Evolutionary conservation across 37 sponge, comb jelly and placozoan genomes (phyloP).

Genomic region (Trichoplax adhaerens): DNA sequence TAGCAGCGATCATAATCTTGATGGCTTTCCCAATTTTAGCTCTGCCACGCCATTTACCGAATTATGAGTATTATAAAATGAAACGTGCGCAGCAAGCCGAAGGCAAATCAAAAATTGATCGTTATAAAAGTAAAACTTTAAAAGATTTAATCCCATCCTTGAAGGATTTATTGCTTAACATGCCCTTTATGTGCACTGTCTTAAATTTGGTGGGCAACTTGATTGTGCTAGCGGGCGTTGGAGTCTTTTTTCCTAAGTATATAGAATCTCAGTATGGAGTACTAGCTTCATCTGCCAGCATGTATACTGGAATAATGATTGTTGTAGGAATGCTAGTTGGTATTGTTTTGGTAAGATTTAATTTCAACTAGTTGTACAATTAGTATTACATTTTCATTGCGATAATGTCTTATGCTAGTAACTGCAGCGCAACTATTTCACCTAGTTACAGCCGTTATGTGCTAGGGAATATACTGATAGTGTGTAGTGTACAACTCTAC

Average conservation of each 20-base stretch:
- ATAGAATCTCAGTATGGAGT: constrained; percentile 42
- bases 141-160: constrained; percentile 27
- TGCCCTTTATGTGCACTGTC: constrained; percentile 27
- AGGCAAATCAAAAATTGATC: background rate
- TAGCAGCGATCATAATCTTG: constrained; percentile 17
- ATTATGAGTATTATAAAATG: constrained; percentile 12
- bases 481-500: too few relatives aligned
- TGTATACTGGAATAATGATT: too few relatives aligned
- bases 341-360: too few relatives aligned
- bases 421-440: too few relatives aligned
- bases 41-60: constrained; percentile 38
- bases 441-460: too few relatives aligned
- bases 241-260: constrained; percentile 52
- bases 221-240: constrained; percentile 28
- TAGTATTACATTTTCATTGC: too few relatives aligned
- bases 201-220: constrained; percentile 14
- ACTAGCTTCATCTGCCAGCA: constrained; percentile 6
- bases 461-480: too few relatives aligned
- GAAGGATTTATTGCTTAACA: constrained; percentile 12
- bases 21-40: constrained; percentile 44
- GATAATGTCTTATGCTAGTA: too few relatives aligned
- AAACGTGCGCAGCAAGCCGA: constrained; percentile 18
- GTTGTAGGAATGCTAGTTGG: too few relatives aligned
- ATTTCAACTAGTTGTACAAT: too few relatives aligned
- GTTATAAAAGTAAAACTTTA: too few relatives aligned